Evolutionary conservation across 2,797 vertebrate species (phyloP), one percentile per base, ranked within the genome.

Genomic region (Sebastolobus alascanus): DNA sequence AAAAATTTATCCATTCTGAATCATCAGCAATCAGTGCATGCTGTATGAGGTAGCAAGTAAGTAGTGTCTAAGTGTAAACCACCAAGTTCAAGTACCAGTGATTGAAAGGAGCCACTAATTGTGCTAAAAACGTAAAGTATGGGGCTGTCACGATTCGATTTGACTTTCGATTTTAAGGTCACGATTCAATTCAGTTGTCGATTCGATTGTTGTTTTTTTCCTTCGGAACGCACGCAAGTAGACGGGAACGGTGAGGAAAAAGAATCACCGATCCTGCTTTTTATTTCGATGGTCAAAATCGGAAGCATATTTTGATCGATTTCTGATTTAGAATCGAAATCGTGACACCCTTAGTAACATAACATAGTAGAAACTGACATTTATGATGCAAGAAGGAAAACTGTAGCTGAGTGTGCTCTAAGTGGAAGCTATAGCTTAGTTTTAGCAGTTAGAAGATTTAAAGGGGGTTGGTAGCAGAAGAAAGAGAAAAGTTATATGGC

Each of bases 101-200:
- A 61, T 68, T 68, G 29, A 76, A 54, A 58, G 11, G 55, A 64
- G 73, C 22, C 27, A 52, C 14, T 55, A 8, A 58, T 40, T 60
- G 29, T 73, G 56, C 12, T 20, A 33, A 79, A 78, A 59, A 50
- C 2, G 0, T 20, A 10, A 22, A 2, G 11, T 25, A 20, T 31
- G 5, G 31, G 31, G 31, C 5, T 31, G 5, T 31, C 31, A 31
- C 25, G 25, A 25, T 25, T 25, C 25, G 25, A 25, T 25, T 25
- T 25, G 25, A 31, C 31, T 31, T 31, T 31, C 5, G 31, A 31
- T 5, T 31, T 31, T 31, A 31, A 31, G 31, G 31, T 31, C 31
- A 31, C 31, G 31, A 31, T 31, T 31, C 31, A 31, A 5, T 31
- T 31, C 5, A 2, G 5, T 31, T 31, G 31, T 31, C 5, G 31